These are phyloP conservation scores for Toxotes chatareus DNA, from an alignment of 2,113 vertebrate genomes.

Conservation along the genomic window DNA sequence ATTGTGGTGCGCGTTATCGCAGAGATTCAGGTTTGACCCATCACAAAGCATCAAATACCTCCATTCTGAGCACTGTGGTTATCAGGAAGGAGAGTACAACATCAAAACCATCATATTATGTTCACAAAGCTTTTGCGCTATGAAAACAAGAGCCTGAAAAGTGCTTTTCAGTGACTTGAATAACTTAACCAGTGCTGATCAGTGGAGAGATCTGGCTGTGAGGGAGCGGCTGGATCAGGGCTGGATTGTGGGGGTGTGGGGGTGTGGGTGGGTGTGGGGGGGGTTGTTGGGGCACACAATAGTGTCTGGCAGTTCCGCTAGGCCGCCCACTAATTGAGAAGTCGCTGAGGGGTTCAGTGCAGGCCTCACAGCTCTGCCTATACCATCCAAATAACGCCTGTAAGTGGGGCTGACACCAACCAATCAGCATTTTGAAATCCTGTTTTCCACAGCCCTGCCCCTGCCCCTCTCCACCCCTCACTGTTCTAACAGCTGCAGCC, in stretches of 20 bases:
- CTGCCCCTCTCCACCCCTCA: constrained; percentile 58
- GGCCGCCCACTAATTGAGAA: constrained; percentile 92
- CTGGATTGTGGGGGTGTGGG: not conserved
- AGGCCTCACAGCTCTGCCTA: constrained; percentile 80
- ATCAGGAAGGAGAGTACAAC: not conserved
- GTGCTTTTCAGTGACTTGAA: not conserved
- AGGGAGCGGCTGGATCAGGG: constrained; percentile 20
- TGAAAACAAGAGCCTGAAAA: not conserved
- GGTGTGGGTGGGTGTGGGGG: not conserved
- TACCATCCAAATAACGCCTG: constrained; percentile 86
- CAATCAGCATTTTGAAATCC: constrained; percentile 89
- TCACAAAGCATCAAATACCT: constrained; percentile 31
- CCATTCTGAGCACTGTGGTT: not conserved
- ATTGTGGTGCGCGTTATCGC: constrained; percentile 32
- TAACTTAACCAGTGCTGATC: constrained; percentile 22
- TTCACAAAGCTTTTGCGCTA: not conserved
- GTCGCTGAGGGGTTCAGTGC: constrained; percentile 86
- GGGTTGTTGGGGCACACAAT: constrained; percentile 80
- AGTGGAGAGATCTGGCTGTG: constrained; percentile 19
- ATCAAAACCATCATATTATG: not conserved
- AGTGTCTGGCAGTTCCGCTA: constrained; percentile 87
- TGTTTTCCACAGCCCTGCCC: constrained; percentile 85
- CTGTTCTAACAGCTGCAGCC: constrained; percentile 51
- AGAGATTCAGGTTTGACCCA: constrained; percentile 35
- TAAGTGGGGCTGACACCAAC: constrained; percentile 88